Conservation (phyloP, 2,888 invertebrate genomes). For the Deroplatys truncata region DNA sequence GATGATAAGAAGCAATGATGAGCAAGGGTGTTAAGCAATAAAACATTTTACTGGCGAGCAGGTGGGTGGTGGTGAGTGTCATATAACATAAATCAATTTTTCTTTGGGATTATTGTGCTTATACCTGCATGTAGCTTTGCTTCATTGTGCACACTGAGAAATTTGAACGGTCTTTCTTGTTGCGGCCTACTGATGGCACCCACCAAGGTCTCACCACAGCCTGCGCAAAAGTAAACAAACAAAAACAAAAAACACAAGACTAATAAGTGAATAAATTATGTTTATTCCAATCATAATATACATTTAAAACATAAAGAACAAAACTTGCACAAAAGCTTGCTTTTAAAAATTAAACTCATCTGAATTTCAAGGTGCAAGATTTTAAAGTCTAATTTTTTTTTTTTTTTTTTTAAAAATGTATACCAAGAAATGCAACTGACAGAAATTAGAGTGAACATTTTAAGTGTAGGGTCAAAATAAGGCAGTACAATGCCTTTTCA, state of each 20-base stretch:
- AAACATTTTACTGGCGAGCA: neutral
- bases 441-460: neutral
- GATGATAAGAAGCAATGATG: neutral
- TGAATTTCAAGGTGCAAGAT: neutral
- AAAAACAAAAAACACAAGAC: slow-evolving; percentile 20
- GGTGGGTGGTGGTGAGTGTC: neutral
- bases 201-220: slow-evolving; percentile 29
- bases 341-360: neutral
- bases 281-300: slow-evolving; percentile 7
- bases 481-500: neutral
- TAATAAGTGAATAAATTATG: neutral
- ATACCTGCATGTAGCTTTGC: slow-evolving; percentile 50
- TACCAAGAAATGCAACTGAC: neutral
- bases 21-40: neutral
- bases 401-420: neutral
- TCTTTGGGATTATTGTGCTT: neutral
- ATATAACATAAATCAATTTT: neutral
- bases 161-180: slow-evolving; percentile 29
- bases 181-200: slow-evolving; percentile 27
- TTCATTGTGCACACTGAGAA: slow-evolving; percentile 40
- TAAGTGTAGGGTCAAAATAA: neutral
- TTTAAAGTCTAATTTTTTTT: neutral
- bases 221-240: slow-evolving; percentile 28
- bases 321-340: neutral
- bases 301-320: neutral